Percentiles rank a stretch among this genome's conserved stretches.
phyloP scores from a whole-genome alignment of 2,888 invertebrate genomes.

The Thymelicus sylvestris region DNA sequence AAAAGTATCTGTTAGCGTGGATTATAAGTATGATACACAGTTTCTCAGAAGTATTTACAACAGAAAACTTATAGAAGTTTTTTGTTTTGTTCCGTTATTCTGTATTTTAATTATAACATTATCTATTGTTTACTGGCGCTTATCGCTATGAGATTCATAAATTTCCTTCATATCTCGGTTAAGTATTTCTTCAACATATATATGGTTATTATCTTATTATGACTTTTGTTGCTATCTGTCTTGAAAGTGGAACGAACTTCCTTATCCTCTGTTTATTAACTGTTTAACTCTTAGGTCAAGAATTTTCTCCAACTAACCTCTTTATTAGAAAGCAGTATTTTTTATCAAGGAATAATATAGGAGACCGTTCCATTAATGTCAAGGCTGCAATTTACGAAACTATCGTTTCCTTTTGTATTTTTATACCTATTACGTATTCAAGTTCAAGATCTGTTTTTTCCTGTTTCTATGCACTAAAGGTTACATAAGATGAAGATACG shows the following conservation, averaged over 20 bases:
- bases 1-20: too few relatives aligned
- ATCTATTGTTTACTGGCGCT: conserved; percentile 7
- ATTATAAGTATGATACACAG: too few relatives aligned
- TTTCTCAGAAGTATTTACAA: too few relatives aligned
- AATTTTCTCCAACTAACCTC: conserved; percentile 1
- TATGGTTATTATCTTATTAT: conserved; percentile 2
- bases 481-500: not conserved
- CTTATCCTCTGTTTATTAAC: conserved; percentile 24
- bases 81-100: conserved; percentile 1
- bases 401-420: too few relatives aligned
- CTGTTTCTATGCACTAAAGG: not conserved
- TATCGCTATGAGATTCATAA: conserved; percentile 1
- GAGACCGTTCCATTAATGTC: too few relatives aligned
- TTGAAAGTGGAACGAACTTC: conserved; percentile 30
- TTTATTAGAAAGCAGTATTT: too few relatives aligned
- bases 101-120: conserved; percentile 1
- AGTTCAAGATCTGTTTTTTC: conserved; percentile 1
- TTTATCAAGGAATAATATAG: too few relatives aligned
- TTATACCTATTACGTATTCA: not conserved
- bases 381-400: too few relatives aligned
- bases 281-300: conserved; percentile 4
- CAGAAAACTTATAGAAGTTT: too few relatives aligned
- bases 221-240: conserved; percentile 19
- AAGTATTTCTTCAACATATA: conserved; percentile 4
- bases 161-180: conserved; percentile 15